These are phyloP conservation scores for Prochilodus magdalenae DNA, from an alignment of 2,113 vertebrate species.

Conservation along the genomic window DNA sequence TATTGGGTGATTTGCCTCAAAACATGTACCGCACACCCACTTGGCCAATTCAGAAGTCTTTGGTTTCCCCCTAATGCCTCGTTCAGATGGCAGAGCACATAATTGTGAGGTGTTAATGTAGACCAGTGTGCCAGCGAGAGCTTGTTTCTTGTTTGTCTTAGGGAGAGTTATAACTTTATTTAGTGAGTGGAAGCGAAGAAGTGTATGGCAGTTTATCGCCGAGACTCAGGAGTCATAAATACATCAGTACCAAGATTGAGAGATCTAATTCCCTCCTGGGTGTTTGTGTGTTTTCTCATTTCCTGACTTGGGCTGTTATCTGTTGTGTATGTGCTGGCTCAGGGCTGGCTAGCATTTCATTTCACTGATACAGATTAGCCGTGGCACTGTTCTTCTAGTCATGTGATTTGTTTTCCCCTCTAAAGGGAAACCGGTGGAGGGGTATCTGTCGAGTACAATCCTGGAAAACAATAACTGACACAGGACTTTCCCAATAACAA, in stretches of 20 bases:
- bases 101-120: conserved; percentile 24
- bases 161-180: conserved; percentile 52
- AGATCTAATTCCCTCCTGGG: conserved; percentile 40
- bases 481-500: not conserved
- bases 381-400: conserved; percentile 38
- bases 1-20: conserved; percentile 7
- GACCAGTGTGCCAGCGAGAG: conserved; percentile 20
- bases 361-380: conserved; percentile 78
- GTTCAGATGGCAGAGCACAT: conserved; percentile 16
- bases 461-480: conserved; percentile 36
- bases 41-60: conserved; percentile 14
- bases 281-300: conserved; percentile 40
- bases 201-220: conserved; percentile 21
- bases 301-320: conserved; percentile 29
- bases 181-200: conserved; percentile 15
- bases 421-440: not conserved
- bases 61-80: conserved; percentile 12
- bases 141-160: conserved; percentile 29
- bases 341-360: conserved; percentile 73
- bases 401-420: conserved; percentile 27
- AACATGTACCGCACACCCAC: conserved; percentile 7
- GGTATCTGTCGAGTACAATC: conserved; percentile 21
- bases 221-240: conserved; percentile 43
- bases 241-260: conserved; percentile 48
- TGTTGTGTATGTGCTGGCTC: conserved; percentile 21